Evolutionary conservation across 2,797 vertebrate genomes (phyloP).

Genomic region (Nothura maculosa): DNA sequence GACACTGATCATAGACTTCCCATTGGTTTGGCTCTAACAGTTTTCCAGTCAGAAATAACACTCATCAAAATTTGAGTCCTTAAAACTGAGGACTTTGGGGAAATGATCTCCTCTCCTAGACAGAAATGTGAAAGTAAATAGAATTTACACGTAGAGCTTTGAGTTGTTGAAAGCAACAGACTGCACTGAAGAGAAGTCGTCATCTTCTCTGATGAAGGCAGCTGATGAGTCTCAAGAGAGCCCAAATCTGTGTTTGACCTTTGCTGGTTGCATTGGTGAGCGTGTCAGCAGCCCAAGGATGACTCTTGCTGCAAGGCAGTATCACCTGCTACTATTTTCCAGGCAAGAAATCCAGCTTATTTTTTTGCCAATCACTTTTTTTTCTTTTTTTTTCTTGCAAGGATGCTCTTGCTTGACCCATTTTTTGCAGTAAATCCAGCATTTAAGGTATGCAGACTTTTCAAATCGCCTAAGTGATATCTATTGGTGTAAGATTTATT

Average conservation of each 20-base stretch:
- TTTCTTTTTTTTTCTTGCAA: neutral
- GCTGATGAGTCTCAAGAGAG: neutral
- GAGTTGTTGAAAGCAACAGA: neutral
- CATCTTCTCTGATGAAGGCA: neutral
- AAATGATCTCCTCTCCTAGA: neutral
- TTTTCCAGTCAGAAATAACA: neutral
- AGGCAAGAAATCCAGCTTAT: neutral
- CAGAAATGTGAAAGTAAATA: neutral
- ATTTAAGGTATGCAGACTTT: neutral
- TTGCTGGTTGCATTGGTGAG: neutral
- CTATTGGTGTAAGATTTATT: neutral
- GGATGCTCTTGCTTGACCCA: neutral
- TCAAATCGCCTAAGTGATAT: neutral
- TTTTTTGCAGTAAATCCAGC: neutral
- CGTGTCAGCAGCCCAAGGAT: neutral
- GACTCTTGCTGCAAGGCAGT: neutral
- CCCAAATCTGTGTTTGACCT: accelerated
- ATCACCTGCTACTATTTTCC: neutral
- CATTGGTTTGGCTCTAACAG: neutral
- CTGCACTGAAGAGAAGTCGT: neutral
- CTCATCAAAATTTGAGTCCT: neutral
- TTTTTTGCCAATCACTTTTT: neutral
- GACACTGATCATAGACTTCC: neutral
- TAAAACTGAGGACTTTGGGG: neutral
- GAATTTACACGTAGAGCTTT: neutral